Percentiles rank a stretch among this genome's conserved stretches.
Conservation (phyloP, 2,797 vertebrate genomes). For the Melanotaenia boesemani region DNA sequence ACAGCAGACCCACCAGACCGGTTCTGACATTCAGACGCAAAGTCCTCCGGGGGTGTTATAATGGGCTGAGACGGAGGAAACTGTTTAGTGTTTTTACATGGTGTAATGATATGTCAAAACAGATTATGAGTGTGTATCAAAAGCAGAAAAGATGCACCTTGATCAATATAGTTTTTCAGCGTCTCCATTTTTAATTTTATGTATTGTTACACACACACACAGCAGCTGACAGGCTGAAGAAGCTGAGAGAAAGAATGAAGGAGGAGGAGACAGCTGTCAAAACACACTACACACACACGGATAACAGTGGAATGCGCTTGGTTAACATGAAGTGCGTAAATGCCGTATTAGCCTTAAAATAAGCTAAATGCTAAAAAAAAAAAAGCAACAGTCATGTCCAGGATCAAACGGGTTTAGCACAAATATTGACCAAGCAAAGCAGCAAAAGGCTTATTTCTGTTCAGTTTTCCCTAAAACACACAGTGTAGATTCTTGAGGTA, state of each 20-base stretch:
- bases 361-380: slow-evolving; percentile 54
- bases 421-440: background rate
- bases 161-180: slow-evolving; percentile 13
- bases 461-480: background rate
- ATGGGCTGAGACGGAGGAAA: slow-evolving; percentile 18
- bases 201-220: slow-evolving; percentile 4
- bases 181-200: slow-evolving; percentile 2
- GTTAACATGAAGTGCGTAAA: slow-evolving; percentile 38
- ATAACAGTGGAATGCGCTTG: slow-evolving; percentile 44
- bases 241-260: slow-evolving; percentile 14
- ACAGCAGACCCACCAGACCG: slow-evolving; percentile 35
- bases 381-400: background rate
- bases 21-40: slow-evolving; percentile 16
- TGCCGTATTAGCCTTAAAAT: slow-evolving; percentile 24
- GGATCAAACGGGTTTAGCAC: background rate
- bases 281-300: slow-evolving; percentile 20
- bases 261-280: slow-evolving; percentile 49
- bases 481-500: background rate
- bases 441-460: background rate
- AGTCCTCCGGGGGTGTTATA: background rate
- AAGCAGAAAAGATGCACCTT: background rate
- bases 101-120: slow-evolving; percentile 22
- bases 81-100: slow-evolving; percentile 31
- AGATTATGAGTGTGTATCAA: background rate
- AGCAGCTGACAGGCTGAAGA: slow-evolving; percentile 49